These are phyloP conservation scores for Calosoma granatense DNA, from an alignment of 1,140 invertebrate genomes.

Conservation along the genomic window DNA sequence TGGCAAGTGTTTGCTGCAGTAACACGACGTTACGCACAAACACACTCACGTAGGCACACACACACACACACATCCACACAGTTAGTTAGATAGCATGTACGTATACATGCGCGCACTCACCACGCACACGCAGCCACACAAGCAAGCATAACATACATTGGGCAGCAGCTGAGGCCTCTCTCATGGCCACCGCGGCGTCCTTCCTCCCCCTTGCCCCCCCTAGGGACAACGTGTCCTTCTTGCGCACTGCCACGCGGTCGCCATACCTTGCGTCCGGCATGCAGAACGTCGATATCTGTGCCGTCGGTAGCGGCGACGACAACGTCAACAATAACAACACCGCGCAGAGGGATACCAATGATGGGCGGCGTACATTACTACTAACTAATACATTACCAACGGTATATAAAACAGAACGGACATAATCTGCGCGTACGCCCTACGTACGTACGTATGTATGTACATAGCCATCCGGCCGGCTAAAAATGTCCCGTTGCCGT, in stretches of 20 bases:
- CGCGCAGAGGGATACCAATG: too few relatives aligned
- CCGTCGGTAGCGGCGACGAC: neutral
- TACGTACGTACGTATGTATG: neutral
- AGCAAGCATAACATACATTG: too few relatives aligned
- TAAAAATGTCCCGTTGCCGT: neutral
- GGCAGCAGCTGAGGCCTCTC: too few relatives aligned
- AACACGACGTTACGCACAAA: too few relatives aligned
- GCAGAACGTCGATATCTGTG: neutral
- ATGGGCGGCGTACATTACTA: too few relatives aligned
- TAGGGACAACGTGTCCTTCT: neutral
- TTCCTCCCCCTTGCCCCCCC: neutral
- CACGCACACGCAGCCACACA: neutral
- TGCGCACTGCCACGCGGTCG: neutral
- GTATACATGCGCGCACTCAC: neutral
- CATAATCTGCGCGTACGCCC: too few relatives aligned
- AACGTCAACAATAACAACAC: too few relatives aligned
- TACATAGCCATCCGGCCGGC: neutral
- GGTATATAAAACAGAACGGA: too few relatives aligned
- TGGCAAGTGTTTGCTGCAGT: too few relatives aligned
- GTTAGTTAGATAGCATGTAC: neutral
- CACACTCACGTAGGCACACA: too few relatives aligned
- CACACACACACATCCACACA: too few relatives aligned
- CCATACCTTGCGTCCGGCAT: neutral
- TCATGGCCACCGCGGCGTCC: neutral
- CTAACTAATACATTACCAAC: too few relatives aligned